These are phyloP conservation scores for Heliothis virescens DNA, from an alignment of 1,140 invertebrate species.

Conservation along the genomic window DNA sequence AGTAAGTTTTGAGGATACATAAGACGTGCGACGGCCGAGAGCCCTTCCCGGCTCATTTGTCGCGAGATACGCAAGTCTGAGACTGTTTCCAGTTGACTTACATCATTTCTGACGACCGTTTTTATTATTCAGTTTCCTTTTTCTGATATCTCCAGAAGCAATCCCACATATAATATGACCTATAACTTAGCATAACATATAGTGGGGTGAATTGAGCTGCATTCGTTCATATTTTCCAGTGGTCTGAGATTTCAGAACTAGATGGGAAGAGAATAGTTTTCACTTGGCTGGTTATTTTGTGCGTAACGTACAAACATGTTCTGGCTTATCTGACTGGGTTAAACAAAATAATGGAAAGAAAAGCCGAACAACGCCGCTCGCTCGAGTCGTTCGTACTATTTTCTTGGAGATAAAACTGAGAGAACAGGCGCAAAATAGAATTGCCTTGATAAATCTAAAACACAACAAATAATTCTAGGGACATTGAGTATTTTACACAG, in stretches of 20 bases:
- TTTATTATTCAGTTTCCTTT: slow-evolving; percentile 30
- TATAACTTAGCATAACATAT: no score
- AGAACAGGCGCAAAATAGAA: slow-evolving; percentile 2
- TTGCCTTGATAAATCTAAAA: not conserved
- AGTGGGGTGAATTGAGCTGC: no score
- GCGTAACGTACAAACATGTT: not conserved
- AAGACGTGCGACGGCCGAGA: slow-evolving; percentile 40
- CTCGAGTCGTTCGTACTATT: not conserved
- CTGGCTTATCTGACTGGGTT: not conserved
- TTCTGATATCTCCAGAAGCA: not conserved
- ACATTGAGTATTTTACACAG: slow-evolving; percentile 3
- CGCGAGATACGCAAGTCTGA: slow-evolving; percentile 52
- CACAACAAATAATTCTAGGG: not conserved
- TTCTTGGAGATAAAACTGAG: not conserved
- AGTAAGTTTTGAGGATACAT: slow-evolving; percentile 53
- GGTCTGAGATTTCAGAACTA: not conserved
- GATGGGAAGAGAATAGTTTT: not conserved
- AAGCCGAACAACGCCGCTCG: not conserved
- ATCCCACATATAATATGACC: no score
- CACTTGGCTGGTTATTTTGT: not conserved
- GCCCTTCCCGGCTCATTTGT: slow-evolving; percentile 54
- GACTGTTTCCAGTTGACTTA: slow-evolving; percentile 48
- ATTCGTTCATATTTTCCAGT: no score
- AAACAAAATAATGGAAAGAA: slow-evolving; percentile 9
- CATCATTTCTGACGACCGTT: slow-evolving; percentile 21